Base-by-base conservation (phyloP, 1,140 invertebrate species). In the Steinernema feltiae region DNA sequence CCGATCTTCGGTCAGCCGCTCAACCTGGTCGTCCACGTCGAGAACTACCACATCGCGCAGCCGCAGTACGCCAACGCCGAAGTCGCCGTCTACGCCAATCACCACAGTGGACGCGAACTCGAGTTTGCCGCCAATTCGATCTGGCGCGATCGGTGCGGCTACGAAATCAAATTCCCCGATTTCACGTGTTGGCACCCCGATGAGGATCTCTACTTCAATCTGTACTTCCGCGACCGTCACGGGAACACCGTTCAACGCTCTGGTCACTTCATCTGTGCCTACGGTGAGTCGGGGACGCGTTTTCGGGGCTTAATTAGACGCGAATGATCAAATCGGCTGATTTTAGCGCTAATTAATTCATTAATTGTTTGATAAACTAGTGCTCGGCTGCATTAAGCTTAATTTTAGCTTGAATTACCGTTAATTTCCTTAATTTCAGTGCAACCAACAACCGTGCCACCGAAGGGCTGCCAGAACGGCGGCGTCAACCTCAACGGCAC, bases 121-220 rank as follows among this genome's bases (percentile, higher is more conserved):
- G 53, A 80, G 30, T 80, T 77, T n/a, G 76, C 77, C 32, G 74
- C 76, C 1, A 81, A 79, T 69, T 79, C 79, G 30, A 72, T 81
- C 32, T 81, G 74, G 73, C 70, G 80, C 48, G 76, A 78, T 32
- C 77, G 35, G n/a, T 81, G 80, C 69, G 32, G 32, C 18, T 81
- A 72, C 73, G 69, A 81, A 27, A 76, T 81, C 48, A 78, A 76
- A 32, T 81, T 81, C 75, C 69, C 76, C 30, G 63, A 74, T 27
- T 80, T 78, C 76, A 31, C 24, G 17, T 81, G 80, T 71, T 48
- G 41, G 0, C 29, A 70, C 17, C 32, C 73, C n/a, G 77, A 78
- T 30, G 74, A 81, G 29, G 32, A 70, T 41, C 70, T 81, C 27
- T 80, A 81, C 69, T 80, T 81, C 48, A 80, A 77, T 29, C 35